phyloP scores from a whole-genome alignment of 2,797 vertebrate genomes.

The Poeciliopsis presidionis region DNA sequence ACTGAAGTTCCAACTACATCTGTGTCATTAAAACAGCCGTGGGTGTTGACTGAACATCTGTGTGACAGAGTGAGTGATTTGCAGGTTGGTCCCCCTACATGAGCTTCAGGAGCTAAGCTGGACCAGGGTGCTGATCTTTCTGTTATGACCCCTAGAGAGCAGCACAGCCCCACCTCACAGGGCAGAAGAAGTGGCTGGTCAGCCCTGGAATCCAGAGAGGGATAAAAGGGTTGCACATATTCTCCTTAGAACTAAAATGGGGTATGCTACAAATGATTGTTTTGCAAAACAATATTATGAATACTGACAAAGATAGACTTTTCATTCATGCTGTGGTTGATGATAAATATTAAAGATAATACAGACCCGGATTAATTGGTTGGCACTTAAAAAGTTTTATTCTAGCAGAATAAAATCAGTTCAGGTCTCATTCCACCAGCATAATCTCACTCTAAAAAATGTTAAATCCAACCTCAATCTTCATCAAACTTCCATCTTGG shows the following conservation, averaged over 20 bases:
- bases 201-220: not conserved
- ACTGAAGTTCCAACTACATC: not conserved
- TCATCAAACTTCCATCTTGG: not conserved
- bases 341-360: not conserved
- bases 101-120: not conserved
- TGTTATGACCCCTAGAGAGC: not conserved
- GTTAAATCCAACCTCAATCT: not conserved
- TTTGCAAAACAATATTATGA: not conserved
- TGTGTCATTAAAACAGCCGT: not conserved
- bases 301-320: not conserved
- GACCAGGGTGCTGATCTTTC: no score
- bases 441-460: not conserved
- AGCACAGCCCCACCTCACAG: not conserved
- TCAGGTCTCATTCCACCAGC: not conserved
- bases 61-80: not conserved
- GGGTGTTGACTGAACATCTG: not conserved
- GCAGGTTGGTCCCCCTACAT: not conserved
- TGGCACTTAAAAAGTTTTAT: not conserved
- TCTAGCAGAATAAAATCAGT: no score
- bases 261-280: not conserved
- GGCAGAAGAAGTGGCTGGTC: not conserved
- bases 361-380: not conserved
- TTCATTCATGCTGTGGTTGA: not conserved
- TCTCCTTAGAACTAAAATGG: not conserved
- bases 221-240: not conserved